These are phyloP conservation scores for Typhlomys cinereus DNA, from an alignment of 2,113 vertebrate species.

Conservation along the genomic window DNA sequence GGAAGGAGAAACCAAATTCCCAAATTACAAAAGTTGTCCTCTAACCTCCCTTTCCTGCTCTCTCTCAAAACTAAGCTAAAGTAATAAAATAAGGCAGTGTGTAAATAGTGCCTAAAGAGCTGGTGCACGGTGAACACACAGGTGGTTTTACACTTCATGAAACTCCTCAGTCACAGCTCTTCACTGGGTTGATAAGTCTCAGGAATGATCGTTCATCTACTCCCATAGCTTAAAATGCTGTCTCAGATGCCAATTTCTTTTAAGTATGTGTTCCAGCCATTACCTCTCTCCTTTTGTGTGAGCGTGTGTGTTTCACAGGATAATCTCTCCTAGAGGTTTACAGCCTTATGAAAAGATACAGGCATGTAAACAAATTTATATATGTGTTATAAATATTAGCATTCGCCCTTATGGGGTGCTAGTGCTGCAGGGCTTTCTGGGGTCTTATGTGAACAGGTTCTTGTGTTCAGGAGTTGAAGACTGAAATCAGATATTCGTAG, in stretches of 20 bases:
- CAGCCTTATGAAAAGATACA: not conserved
- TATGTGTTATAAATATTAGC: conserved; percentile 14
- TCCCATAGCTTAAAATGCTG: not conserved
- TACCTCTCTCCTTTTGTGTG: not conserved
- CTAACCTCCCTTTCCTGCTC: not conserved
- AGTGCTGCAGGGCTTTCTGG: too few species aligned
- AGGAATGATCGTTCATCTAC: not conserved
- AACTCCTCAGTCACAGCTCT: not conserved
- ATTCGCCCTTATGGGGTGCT: not conserved
- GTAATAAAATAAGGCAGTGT: too few species aligned
- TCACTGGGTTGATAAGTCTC: not conserved
- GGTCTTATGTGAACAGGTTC: too few species aligned
- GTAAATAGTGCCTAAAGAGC: not conserved
- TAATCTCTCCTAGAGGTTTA: not conserved
- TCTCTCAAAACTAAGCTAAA: not conserved
- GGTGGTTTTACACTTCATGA: not conserved
- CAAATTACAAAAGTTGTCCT: not conserved
- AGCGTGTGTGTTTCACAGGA: not conserved
- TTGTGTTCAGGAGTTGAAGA: too few species aligned
- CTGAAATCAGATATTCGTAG: too few species aligned
- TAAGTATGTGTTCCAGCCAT: not conserved
- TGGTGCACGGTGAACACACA: not conserved
- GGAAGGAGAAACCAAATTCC: not conserved
- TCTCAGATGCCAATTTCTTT: conserved; percentile 33
- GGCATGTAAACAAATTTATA: not conserved